Conservation (phyloP, 2,113 vertebrate species). For the Oreamnos americanus region DNA sequence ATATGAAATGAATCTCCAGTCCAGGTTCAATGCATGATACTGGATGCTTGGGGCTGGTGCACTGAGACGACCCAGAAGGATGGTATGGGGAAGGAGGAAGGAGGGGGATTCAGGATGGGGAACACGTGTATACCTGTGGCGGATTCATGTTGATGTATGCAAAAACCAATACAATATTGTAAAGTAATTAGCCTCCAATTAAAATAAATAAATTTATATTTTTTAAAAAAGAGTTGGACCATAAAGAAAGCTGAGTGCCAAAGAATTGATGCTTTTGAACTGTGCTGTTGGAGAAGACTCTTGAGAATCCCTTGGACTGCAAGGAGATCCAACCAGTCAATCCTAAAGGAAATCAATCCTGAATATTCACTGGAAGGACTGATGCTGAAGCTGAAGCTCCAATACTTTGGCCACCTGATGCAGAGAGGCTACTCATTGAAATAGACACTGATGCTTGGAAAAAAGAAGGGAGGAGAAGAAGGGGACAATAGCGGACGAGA, state of each 20-base stretch:
- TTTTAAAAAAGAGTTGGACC: neutral
- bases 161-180: no score
- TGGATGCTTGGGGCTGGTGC: no score
- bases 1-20: no score
- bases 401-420: neutral
- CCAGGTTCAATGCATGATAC: no score
- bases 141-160: no score
- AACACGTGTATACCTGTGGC: no score
- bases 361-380: neutral
- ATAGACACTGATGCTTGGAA: neutral
- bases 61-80: no score
- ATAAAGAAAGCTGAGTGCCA: neutral
- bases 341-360: neutral
- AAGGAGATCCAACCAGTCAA: neutral
- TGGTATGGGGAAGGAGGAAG: no score
- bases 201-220: no score
- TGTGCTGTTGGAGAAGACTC: neutral
- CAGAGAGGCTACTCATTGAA: neutral
- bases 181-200: no score
- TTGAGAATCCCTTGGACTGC: neutral
- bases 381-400: neutral
- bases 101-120: no score
- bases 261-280: neutral
- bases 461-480: neutral
- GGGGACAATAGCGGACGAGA: rapidly evolving